These are phyloP conservation scores for Betta splendens DNA, from an alignment of 2,797 vertebrate species.

Conservation along the genomic window DNA sequence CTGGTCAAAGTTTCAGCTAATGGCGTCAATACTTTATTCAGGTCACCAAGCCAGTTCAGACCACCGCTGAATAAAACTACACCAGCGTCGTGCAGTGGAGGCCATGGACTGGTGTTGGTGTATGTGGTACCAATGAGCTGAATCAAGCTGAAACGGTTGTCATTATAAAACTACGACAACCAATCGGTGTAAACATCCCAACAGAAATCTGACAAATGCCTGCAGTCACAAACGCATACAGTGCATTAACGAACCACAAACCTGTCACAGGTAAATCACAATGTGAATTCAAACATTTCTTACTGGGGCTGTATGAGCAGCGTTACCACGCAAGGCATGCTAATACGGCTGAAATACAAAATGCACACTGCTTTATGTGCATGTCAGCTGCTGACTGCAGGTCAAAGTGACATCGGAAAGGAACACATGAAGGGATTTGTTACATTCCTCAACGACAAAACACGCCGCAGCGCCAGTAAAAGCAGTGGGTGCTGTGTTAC, in stretches of 20 bases:
- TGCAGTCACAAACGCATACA: background rate
- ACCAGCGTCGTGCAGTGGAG: background rate
- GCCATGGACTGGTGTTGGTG: background rate
- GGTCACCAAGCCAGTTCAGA: conserved; percentile 54
- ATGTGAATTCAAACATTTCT: background rate
- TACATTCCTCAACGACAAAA: conserved; percentile 10
- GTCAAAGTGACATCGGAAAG: conserved; percentile 12
- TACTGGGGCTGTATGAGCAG: no score
- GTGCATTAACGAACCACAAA: background rate
- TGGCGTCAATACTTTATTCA: conserved; percentile 55
- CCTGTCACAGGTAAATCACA: background rate
- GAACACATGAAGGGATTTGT: conserved; percentile 11
- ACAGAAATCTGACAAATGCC: conserved; percentile 11
- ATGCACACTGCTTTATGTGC: background rate
- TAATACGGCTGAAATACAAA: background rate
- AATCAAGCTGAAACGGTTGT: background rate
- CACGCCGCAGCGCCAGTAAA: background rate
- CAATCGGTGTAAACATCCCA: no score
- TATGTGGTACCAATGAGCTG: background rate
- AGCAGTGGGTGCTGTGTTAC: background rate
- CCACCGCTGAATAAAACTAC: conserved; percentile 26
- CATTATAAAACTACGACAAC: no score
- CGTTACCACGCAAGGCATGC: background rate
- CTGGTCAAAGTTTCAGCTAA: conserved; percentile 36
- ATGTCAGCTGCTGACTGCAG: background rate